Evolutionary conservation across 92 coral and sea anemone genomes (phyloP), one percentile per base, ranked within the genome.

Genomic region (Isaurus tuberculatus): DNA sequence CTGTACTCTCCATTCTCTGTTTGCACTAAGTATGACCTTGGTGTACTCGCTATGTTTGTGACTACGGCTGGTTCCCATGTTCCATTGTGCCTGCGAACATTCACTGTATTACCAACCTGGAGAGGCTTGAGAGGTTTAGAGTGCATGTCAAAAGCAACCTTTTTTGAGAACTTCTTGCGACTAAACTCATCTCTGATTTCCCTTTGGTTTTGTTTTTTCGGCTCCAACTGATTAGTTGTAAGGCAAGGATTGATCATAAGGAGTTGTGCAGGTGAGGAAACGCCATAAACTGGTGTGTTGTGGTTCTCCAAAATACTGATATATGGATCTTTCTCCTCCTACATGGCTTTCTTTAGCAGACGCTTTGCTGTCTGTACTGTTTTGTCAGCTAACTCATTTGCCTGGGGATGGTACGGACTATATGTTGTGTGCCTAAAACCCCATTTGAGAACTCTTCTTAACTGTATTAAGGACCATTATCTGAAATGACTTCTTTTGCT

Each of bases 221-320:
- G 73, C 22, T 69, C 23, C n/a, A 69, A 51, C 16, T 69, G 46
- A 48, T 69, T 4, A 16, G 10, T 2, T 15, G 73, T 69, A n/a
- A 36, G 73, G 27, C 19, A 36, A 0, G 9, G 73, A 16, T 36
- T 36, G 2, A 4, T 19, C 73, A 69, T 69, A 10, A 69, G 49
- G 16, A 36, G 73, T 34, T 69, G 73, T 15, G 73, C 51, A 3
- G 73, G 73, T 16, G 73, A 69, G 0, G 49, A 49, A 5, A 69
- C 4, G 2, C 74, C 51, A 23, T 33, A 49, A 1, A 69, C 49
- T 34, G 74, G 74, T n/a, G 53, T 69, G 25, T 19, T 69, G 28
- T 51, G 74, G 28, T 69, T 34, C 28, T 69, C 53, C 74, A 69
- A 19, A 37, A 69, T 36, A 28, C 51, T 36, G 29, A 70, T 70